Evolutionary conservation across 1,140 invertebrate species (phyloP).

Genomic region (Cyrtorhinus lividipennis): DNA sequence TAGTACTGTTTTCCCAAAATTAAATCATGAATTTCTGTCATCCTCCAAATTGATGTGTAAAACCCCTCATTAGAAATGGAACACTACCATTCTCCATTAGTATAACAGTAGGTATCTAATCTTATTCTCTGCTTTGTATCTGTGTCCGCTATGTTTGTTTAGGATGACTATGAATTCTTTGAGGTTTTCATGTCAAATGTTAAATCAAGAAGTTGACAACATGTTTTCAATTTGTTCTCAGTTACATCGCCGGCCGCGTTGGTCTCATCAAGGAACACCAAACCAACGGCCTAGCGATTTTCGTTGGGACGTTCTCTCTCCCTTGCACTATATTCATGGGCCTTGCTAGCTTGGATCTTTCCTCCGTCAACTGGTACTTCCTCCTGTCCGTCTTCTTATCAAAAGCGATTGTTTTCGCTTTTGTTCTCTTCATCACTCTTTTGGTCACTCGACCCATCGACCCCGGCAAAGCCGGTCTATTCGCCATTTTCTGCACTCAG

Average conservation of each 20-base stretch:
- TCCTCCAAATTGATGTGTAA: too few relatives aligned
- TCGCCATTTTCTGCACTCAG: constrained; percentile 90
- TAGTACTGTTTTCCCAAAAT: too few relatives aligned
- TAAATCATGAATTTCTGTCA: too few relatives aligned
- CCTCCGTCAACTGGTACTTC: constrained; percentile 77
- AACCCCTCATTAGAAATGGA: too few relatives aligned
- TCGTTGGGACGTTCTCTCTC: constrained; percentile 84
- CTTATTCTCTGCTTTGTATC: too few relatives aligned
- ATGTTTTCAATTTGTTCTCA: too few relatives aligned
- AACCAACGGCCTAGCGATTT: constrained; percentile 80
- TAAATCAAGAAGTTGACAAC: too few relatives aligned
- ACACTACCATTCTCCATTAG: too few relatives aligned
- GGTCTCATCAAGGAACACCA: constrained; percentile 71
- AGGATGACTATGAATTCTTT: too few relatives aligned
- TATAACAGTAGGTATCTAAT: too few relatives aligned
- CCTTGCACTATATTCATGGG: constrained; percentile 86
- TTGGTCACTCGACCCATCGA: constrained; percentile 64
- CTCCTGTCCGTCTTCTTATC: constrained; percentile 68
- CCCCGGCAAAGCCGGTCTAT: constrained; percentile 71
- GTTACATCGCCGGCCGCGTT: constrained; percentile 75
- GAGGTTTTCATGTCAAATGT: too few relatives aligned
- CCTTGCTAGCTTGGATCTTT: constrained; percentile 70
- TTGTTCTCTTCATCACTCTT: constrained; percentile 62
- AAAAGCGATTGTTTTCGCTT: constrained; percentile 72
- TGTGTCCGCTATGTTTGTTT: too few relatives aligned